These are phyloP conservation scores for Labrus mixtus DNA, from an alignment of 2,113 vertebrate species.

Conservation along the genomic window DNA sequence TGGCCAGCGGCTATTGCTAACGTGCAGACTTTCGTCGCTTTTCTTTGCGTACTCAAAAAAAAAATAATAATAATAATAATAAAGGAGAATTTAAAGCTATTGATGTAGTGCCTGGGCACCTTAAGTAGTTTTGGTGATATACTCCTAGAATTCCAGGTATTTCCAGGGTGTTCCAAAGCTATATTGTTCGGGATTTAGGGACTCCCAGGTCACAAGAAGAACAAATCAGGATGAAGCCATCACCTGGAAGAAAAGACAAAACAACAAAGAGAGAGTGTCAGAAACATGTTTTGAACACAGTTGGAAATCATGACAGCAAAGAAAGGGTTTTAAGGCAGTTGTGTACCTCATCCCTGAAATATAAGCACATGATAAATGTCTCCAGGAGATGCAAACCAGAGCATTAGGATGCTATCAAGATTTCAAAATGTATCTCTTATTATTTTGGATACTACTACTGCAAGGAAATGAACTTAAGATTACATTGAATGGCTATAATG, in stretches of 20 bases:
- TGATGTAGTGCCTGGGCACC: slow-evolving; percentile 79
- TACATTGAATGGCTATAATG: slow-evolving; percentile 80
- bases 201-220: slow-evolving; percentile 75
- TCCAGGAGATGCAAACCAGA: slow-evolving; percentile 71
- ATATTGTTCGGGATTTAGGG: slow-evolving; percentile 77
- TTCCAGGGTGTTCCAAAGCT: slow-evolving; percentile 84
- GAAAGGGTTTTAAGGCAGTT: slow-evolving; percentile 42
- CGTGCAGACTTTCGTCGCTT: slow-evolving; percentile 71
- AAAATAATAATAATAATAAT: slow-evolving; percentile 43
- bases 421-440: slow-evolving; percentile 82
- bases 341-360: slow-evolving; percentile 54
- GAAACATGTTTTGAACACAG: slow-evolving; percentile 49
- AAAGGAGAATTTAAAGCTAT: slow-evolving; percentile 81
- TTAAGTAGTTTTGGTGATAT: slow-evolving; percentile 77
- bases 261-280: slow-evolving; percentile 48
- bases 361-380: slow-evolving; percentile 69
- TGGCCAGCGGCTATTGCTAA: slow-evolving; percentile 73
- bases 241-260: slow-evolving; percentile 74
- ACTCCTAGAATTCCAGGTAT: slow-evolving; percentile 85
- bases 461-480: slow-evolving; percentile 81
- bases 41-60: slow-evolving; percentile 67
- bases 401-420: slow-evolving; percentile 81
- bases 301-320: slow-evolving; percentile 43
- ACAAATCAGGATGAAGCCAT: slow-evolving; percentile 65
- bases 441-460: slow-evolving; percentile 79